phyloP scores from a whole-genome alignment of 2,888 invertebrate species.

The Microctonus hyperodae region DNA sequence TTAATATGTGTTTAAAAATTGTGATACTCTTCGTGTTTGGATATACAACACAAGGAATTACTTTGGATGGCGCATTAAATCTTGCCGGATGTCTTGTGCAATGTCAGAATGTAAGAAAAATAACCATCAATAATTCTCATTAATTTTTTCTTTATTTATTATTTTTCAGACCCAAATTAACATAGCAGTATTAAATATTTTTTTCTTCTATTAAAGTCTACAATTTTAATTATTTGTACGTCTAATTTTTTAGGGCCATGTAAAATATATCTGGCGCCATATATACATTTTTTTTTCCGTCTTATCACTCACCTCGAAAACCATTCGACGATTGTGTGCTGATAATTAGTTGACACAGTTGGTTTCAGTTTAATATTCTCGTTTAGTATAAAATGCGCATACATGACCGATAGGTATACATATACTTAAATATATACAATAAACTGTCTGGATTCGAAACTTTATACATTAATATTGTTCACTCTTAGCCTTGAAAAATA shows the following conservation, averaged over 20 bases:
- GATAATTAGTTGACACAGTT: conserved; percentile 28
- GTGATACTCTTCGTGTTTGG: conserved; percentile 6
- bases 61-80: conserved; percentile 25
- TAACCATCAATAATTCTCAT: neutral
- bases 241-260: neutral
- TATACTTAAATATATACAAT: neutral
- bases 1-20: conserved; percentile 14
- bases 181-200: neutral
- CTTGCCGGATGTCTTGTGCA: conserved; percentile 32
- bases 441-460: too few relatives aligned
- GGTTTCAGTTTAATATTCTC: neutral
- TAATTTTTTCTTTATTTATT: neutral
- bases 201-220: neutral
- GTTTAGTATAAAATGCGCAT: neutral
- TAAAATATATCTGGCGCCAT: neutral
- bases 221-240: neutral
- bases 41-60: conserved; percentile 14
- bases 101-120: conserved; percentile 39
- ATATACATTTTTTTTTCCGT: neutral
- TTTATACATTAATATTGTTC: neutral
- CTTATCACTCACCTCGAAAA: neutral
- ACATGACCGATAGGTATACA: conserved; percentile 3
- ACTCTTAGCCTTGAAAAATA: neutral
- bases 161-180: neutral
- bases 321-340: neutral